A percentile compares a stretch with the other conserved stretches of the same genome.
phyloP scores from a whole-genome alignment of 1,140 invertebrate species.

The Drosophila willistoni region DNA sequence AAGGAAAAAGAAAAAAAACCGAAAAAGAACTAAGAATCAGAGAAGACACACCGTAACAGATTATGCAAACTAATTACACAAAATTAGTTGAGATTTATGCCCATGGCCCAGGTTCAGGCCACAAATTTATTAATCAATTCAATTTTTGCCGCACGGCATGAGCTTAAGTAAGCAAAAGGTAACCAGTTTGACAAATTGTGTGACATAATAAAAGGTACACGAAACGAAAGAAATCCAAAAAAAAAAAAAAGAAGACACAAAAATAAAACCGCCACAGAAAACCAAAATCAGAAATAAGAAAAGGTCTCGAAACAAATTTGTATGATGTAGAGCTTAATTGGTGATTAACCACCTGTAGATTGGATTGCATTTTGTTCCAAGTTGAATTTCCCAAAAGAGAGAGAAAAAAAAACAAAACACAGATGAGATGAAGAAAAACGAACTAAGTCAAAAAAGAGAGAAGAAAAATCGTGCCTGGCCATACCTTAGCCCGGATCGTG shows the following conservation, averaged over 20 bases:
- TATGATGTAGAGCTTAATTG: slow-evolving; percentile 81
- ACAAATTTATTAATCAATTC: slow-evolving; percentile 73
- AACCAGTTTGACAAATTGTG: slow-evolving; percentile 75
- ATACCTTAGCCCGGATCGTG: slow-evolving; percentile 42
- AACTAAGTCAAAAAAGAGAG: slow-evolving; percentile 7
- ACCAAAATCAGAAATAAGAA: slow-evolving; percentile 23
- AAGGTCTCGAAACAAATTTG: slow-evolving; percentile 68
- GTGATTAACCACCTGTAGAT: slow-evolving; percentile 82
- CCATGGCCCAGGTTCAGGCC: slow-evolving; percentile 37
- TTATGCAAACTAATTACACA: slow-evolving; percentile 81
- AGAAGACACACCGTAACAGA: slow-evolving; percentile 65
- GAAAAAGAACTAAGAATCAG: slow-evolving; percentile 35
- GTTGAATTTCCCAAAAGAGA: slow-evolving; percentile 4
- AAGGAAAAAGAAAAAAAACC: slow-evolving; percentile 6
- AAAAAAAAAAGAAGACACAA: slow-evolving; percentile 40
- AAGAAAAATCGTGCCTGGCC: slow-evolving; percentile 62
- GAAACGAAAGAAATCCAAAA: slow-evolving; percentile 18
- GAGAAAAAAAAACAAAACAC: not conserved
- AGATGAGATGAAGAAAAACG: not conserved
- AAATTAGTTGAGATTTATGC: slow-evolving; percentile 81
- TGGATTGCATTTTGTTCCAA: slow-evolving; percentile 58
- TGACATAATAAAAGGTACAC: slow-evolving; percentile 61
- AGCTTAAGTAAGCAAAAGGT: slow-evolving; percentile 27
- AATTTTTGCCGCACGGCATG: slow-evolving; percentile 70
- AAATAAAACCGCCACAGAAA: not conserved